A percentile compares a stretch with the other conserved stretches of the same genome.
Conservation (phyloP, 2,797 vertebrate genomes). For the Dromococcyx pavoninus region DNA sequence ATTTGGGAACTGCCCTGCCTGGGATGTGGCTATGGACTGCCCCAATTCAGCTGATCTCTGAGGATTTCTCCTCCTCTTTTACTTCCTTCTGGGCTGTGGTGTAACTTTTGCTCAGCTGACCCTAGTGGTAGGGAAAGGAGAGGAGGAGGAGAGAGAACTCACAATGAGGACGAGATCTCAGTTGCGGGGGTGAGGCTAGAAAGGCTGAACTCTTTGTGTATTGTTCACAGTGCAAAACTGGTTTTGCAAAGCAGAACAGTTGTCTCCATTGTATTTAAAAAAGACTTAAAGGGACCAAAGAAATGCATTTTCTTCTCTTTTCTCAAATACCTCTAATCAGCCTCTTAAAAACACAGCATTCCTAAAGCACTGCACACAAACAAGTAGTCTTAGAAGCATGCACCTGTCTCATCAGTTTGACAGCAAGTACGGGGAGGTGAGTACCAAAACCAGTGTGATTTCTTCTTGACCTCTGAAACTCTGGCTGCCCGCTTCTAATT, state of each 20-base stretch:
- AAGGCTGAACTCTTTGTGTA: not conserved
- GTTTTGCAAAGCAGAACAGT: not conserved
- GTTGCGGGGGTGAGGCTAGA: not conserved
- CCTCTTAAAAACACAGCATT: not conserved
- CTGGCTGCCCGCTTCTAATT: not conserved
- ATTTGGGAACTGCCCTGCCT: not conserved
- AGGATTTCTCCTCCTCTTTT: not conserved
- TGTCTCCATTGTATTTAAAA: not conserved
- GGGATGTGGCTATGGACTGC: not conserved
- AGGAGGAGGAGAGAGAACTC: not conserved
- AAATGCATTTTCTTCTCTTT: not conserved
- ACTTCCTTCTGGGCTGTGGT: not conserved
- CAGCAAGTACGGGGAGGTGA: not conserved
- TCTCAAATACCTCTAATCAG: not conserved
- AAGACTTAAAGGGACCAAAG: not conserved
- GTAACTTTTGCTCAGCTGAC: not conserved
- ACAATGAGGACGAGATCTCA: not conserved
- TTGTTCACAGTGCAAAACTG: not conserved
- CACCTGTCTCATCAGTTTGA: not conserved
- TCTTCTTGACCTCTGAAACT: not conserved
- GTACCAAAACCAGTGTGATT: not conserved
- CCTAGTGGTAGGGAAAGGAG: not conserved
- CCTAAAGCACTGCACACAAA: not conserved
- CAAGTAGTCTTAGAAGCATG: not conserved
- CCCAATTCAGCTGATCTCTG: not conserved